Evolutionary conservation across 2,888 invertebrate genomes (phyloP).

Genomic region (Peribatodes rhomboidaria): DNA sequence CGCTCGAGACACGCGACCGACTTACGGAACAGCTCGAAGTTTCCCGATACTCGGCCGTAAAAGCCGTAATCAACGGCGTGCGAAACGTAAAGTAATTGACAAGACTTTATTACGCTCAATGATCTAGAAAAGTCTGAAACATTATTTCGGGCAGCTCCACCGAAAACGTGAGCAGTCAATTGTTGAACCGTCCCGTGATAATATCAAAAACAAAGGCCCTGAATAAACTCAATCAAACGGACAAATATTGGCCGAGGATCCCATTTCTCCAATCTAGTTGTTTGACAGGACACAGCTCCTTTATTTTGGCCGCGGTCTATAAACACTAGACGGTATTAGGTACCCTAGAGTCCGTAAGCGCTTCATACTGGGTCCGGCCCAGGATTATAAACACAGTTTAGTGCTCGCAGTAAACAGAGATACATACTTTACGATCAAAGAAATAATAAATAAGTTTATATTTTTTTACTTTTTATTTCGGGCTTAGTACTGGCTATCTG

Average conservation of each 20-base stretch:
- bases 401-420: constrained; percentile 23
- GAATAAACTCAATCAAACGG: constrained; percentile 44
- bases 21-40: background rate
- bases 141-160: background rate
- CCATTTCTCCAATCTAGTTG: constrained; percentile 19
- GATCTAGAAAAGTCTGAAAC: constrained; percentile 11
- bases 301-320: constrained; percentile 2
- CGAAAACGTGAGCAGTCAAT: constrained; percentile 21
- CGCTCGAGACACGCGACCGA: constrained; percentile 12
- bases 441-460: constrained; percentile 6
- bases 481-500: background rate
- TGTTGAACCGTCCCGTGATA: constrained; percentile 8
- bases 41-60: constrained; percentile 13
- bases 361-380: constrained; percentile 11
- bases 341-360: constrained; percentile 2
- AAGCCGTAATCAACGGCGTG: constrained; percentile 1
- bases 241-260: constrained; percentile 40
- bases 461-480: constrained; percentile 6
- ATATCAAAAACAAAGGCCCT: constrained; percentile 30
- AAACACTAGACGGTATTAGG: constrained; percentile 12
- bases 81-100: constrained; percentile 12
- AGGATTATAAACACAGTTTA: constrained; percentile 25
- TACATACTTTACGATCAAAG: constrained; percentile 19
- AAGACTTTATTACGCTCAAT: constrained; percentile 6
- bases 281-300: constrained; percentile 11